Conservation (phyloP, 2,113 vertebrate species). For the Marcusenius ussheri region DNA sequence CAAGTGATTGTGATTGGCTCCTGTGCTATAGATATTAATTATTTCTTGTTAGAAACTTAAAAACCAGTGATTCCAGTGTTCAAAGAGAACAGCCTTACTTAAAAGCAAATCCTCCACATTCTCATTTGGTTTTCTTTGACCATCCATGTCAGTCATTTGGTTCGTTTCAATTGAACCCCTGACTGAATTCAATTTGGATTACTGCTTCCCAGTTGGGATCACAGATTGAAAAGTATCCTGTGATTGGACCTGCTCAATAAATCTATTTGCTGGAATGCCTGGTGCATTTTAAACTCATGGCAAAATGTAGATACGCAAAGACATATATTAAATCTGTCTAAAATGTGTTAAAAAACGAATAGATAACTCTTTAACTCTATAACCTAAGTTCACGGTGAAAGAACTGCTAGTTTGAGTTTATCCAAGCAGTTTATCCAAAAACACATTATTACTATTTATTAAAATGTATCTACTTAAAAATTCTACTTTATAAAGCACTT, state of each 20-base stretch:
- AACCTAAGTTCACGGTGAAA: background rate
- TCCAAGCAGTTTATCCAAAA: background rate
- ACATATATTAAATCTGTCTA: background rate
- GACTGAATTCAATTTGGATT: slow-evolving; percentile 18
- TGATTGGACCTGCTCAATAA: background rate
- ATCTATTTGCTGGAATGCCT: background rate
- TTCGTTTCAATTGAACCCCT: slow-evolving; percentile 4
- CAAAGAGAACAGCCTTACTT: background rate
- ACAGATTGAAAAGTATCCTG: slow-evolving; percentile 10
- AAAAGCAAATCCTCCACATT: background rate
- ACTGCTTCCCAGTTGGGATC: slow-evolving; percentile 6
- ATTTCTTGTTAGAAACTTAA: background rate
- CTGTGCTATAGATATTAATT: background rate
- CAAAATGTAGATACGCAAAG: background rate
- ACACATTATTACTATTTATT: background rate
- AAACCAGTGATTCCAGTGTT: background rate
- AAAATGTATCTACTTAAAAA: background rate
- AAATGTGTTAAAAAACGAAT: background rate
- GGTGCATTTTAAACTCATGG: background rate
- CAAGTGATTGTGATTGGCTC: background rate
- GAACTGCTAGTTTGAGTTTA: background rate
- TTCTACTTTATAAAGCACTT: background rate
- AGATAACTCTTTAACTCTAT: background rate
- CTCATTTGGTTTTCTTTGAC: slow-evolving; percentile 8
- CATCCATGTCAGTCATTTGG: slow-evolving; percentile 6